Evolutionary conservation across 2,888 invertebrate species (phyloP), one percentile per base, ranked within the genome.

Genomic region (Sylvicola fuscatus): DNA sequence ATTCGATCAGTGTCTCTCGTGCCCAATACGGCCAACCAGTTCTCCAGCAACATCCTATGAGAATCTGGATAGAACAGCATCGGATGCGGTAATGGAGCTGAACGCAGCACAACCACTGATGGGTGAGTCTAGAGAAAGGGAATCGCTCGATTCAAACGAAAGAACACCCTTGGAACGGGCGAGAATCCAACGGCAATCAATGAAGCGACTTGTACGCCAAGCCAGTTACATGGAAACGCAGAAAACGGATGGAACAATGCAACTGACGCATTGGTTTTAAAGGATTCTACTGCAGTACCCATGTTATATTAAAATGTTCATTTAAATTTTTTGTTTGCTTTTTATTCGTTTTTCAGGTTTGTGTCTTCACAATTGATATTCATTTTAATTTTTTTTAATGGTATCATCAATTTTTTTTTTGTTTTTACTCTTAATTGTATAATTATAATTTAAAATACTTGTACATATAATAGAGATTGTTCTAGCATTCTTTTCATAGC

Each of bases 231-330:
- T 86, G 66, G 84, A 86, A 47, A 84, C 84, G 2, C 84, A 83
- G 41, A 67, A 75, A 39, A 74, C 78, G 45, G 76, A 81, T 48
- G 86, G 86, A 11, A 73, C 72, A 35, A 77, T 86, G 56, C 81
- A 75, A 53, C 72, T 86, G 66, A 81, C 84, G 1, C 83, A 84
- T 55, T 86, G 86, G 86, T 83, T 83, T 59, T 84, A 64, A 57
- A 36, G 30, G 29, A 31, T n/a, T n/a, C 8, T 21, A 21, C 8
- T 21, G 21, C 21, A 21, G 21, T 21, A 6, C 8, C 21, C 21
- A 21, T 21, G 21, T 6, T 4, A 21, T 21, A 6, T 21, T 21
- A 21, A 21, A 8, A 8, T 6, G 21, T 4, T 6, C 21, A 21
- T 8, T 21, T 8, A 6, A 21, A 21, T 21, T 21, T 21, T 21